phyloP scores from a whole-genome alignment of 2,113 vertebrate genomes.

The Herpetotheres cachinnans region DNA sequence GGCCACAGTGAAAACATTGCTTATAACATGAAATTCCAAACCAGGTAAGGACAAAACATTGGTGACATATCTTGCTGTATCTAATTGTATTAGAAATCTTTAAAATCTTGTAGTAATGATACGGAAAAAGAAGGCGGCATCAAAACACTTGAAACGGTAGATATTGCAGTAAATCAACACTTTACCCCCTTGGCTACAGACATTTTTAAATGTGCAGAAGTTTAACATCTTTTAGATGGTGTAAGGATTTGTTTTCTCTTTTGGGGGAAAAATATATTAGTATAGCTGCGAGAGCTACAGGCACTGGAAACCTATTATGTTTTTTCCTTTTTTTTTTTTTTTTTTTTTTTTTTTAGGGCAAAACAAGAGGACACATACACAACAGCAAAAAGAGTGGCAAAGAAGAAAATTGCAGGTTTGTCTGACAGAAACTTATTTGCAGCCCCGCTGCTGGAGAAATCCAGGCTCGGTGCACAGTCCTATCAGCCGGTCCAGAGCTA shows the following conservation, averaged over 20 bases:
- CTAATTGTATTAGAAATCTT: neutral
- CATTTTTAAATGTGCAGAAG: neutral
- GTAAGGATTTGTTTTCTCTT: neutral
- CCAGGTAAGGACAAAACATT: neutral
- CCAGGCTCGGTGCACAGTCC: neutral
- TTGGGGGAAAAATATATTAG: neutral
- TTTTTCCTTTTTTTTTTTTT: neutral
- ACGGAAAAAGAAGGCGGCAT: neutral
- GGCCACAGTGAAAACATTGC: neutral
- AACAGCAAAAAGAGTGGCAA: conserved; percentile 15
- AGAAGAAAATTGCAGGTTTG: conserved; percentile 36
- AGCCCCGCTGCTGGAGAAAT: neutral
- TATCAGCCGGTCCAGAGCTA: neutral
- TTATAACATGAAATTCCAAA: neutral
- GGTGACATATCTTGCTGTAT: neutral
- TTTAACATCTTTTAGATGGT: neutral
- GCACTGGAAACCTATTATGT: neutral
- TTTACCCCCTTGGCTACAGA: neutral
- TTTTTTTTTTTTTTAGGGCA: neutral
- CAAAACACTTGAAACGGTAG: neutral
- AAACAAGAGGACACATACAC: neutral
- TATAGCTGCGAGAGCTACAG: neutral
- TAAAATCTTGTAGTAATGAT: neutral
- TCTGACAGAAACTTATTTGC: conserved; percentile 14
- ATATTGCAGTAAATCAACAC: neutral